Base-by-base conservation (phyloP, 2,113 vertebrate species). In the Cathartes aura region DNA sequence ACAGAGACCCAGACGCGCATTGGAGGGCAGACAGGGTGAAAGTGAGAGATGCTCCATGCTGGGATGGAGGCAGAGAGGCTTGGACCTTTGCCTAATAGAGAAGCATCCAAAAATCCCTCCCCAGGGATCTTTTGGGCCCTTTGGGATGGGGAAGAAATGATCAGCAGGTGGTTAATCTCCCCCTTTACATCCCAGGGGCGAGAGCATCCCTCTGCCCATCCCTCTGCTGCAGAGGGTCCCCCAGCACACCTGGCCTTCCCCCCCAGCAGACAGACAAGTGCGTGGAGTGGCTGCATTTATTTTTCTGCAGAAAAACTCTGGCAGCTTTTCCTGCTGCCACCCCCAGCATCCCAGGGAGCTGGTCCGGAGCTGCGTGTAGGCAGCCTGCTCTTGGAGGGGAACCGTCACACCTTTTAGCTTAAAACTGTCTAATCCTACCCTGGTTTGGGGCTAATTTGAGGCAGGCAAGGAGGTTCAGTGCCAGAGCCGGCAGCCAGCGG, bases 301-400 rank as follows among this genome's bases (percentile, higher is more conserved):
- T 68, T 71, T 52, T 32, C 82, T 18, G 24, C 70, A 43, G 60
- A n/a, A 84, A 81, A 85, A 5, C 60, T 82, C 45, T 0, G 1
- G 29, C 40, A 88, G 56, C 43, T 42, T 82, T 73, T 88, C 79
- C 34, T 47, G 29, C 74, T 43, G 52, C 64, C 40, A 47, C 8
- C 32, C 11, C 7, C 2, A 0, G 42, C 21, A 3, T 26, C 27
- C 59, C 0, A 1, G 38, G 59, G 16, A 81, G 56, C 48, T 22
- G 68, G 42, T 32, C 42, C 0, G 1, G 76, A 73, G 34, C 72
- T 30, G n/a, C 0, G 0, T 6, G 53, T 15, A 4, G 29, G 13
- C 68, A 50, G 64, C 47, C 42, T 38, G 38, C 1, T 12, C n/a
- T 27, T 63, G 30, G 7, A 15, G 50, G 10, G 34, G 8, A 66